Base-by-base conservation (phyloP, 1,140 invertebrate genomes). In the Cydia amplana region DNA sequence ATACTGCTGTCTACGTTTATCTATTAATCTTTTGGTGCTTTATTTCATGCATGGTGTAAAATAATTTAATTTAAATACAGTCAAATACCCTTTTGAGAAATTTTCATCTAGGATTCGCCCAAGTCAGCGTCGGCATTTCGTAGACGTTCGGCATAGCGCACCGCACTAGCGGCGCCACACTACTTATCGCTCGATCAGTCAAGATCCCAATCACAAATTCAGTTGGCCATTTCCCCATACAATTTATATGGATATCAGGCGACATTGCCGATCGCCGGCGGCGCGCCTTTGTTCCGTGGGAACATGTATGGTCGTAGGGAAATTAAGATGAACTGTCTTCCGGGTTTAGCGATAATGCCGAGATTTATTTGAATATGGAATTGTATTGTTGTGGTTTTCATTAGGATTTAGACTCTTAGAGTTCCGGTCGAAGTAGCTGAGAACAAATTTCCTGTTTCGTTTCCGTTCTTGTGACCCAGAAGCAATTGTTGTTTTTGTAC, bases 151-250 rank as follows among this genome's bases (percentile, higher is more conserved):
- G 55, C 55, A 60, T 60, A 36, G 28, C 49, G 51, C 73, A 49
- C 77, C 43, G 28, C 64, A 73, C 77, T 77, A 77, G 63, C 28
- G 55, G 79, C 74, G 79, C 77, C 78, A 75, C 80, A 74, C 75
- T 77, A n/a, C n/a, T n/a, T n/a, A 74, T 78, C 77, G 80, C 81
- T 23, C 80, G 80, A 83, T 84, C 79, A 78, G 82, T 84, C 83
- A 84, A 84, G 82, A 86, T 87, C 36, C 40, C 79, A 83, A 87
- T 86, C 85, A 72, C 49, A 75, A 76, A 79, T 82, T 84, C 75
- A 82, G 77, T 79, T 82, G 78, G 78, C 72, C 73, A 76, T 80
- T 83, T 81, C 74, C 76, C 77, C 75, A 64, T 73, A 79, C 77
- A 80, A 80, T 84, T 81, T 83, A 82, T 84, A 82, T 82, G 78